Evolutionary conservation across 1,140 invertebrate species (phyloP), one percentile per base, ranked within the genome.

Genomic region (Drosophila sechellia): DNA sequence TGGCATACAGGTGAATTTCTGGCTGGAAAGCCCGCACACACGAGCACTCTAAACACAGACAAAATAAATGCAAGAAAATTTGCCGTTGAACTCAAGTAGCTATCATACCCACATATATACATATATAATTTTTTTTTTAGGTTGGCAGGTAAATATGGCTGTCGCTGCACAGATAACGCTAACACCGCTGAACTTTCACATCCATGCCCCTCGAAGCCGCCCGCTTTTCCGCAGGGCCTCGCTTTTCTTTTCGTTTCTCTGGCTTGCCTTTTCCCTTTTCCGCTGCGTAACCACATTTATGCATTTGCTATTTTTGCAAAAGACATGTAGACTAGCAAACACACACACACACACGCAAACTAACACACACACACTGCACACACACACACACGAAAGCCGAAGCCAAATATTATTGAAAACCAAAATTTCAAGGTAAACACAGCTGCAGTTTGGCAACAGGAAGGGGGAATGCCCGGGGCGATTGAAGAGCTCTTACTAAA

Each of bases 131-230:
- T 35, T 48, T 22, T 53, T 25, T 73, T 35, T 52, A 58, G 54
- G 83, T 81, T 87, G 79, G 74, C 83, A 83, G 83, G 83, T 86
- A 86, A 86, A 86, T 87, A 86, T 86, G 83, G 83, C 83, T 86
- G 83, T 79, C 83, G 79, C 68, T 77, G 79, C 83, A 76, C 35
- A 86, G 83, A 86, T 86, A 86, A 79, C 60, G 75, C 70, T 69
- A 87, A 81, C 83, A 46, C 83, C 65, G 73, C 64, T 63, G 73
- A 85, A 87, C 79, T 86, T 87, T 75, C 70, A 37, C 52, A 12
- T 34, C 43, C 11, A 4, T 8, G 2, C 27, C 12, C 6, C 48
- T 5, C 12, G 6, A 31, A 34, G 5, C 22, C 4, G n/a, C 42
- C 31, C 13, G 15, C 31, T 17, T 27, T 27, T 57, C 17, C 48